phyloP scores from a whole-genome alignment of 2,888 invertebrate genomes.

The Hirtodrosophila histrioides region DNA sequence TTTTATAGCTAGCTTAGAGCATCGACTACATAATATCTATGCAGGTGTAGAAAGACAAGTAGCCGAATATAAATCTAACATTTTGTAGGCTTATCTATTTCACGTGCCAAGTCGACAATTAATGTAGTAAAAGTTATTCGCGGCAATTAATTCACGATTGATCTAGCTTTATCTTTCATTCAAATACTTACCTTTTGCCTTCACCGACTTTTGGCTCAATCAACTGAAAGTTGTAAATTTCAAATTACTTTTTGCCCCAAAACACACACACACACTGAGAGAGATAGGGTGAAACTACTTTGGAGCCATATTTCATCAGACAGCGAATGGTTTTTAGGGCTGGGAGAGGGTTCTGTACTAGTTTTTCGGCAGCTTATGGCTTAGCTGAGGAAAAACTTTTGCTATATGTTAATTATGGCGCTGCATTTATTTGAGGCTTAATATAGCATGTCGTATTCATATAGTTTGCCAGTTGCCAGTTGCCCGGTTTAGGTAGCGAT shows the following conservation, averaged over 20 bases:
- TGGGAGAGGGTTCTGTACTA: slow-evolving; percentile 11
- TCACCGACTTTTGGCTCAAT: slow-evolving; percentile 53
- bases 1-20: too few relatives aligned
- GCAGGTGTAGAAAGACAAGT: background rate
- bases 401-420: slow-evolving; percentile 81
- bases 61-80: slow-evolving; percentile 2
- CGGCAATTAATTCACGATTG: slow-evolving; percentile 37
- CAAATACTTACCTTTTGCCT: slow-evolving; percentile 15
- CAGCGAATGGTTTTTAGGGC: slow-evolving; percentile 19
- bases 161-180: slow-evolving; percentile 14
- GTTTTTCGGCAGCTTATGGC: slow-evolving; percentile 53
- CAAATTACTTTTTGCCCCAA: slow-evolving; percentile 55
- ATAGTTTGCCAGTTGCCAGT: slow-evolving; percentile 57
- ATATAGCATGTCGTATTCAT: slow-evolving; percentile 71
- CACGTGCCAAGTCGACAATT: slow-evolving; percentile 19
- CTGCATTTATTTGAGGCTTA: slow-evolving; percentile 79
- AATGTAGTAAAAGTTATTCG: slow-evolving; percentile 25
- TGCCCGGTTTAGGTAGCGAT: slow-evolving; percentile 43
- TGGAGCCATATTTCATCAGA: slow-evolving; percentile 64
- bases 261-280: slow-evolving; percentile 3
- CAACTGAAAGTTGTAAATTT: slow-evolving; percentile 73
- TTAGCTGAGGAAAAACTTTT: slow-evolving; percentile 70
- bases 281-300: slow-evolving; percentile 29
- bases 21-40: background rate
- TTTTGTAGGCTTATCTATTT: background rate